Conservation (phyloP, 2,113 vertebrate species). For the Entelurus aequoreus region DNA sequence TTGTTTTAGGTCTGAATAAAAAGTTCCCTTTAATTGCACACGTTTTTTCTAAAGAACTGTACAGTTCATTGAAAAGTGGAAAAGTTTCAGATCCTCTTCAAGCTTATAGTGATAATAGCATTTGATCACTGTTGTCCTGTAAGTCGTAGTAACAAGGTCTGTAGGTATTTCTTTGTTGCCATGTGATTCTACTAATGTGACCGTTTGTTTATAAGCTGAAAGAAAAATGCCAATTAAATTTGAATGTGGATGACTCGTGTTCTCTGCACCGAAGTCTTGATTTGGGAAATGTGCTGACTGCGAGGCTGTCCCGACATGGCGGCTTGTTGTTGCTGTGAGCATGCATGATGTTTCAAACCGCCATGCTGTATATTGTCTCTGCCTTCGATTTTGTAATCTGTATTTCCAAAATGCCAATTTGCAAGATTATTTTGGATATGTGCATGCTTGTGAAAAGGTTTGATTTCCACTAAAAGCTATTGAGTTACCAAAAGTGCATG, state of each 20-base stretch:
- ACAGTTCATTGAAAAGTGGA: constrained; percentile 21
- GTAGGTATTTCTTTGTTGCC: constrained; percentile 69
- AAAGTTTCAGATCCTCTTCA: constrained; percentile 53
- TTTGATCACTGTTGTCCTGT: constrained; percentile 70
- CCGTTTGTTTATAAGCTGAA: constrained; percentile 66
- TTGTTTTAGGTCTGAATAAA: constrained; percentile 38
- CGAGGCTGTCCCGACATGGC: constrained; percentile 35
- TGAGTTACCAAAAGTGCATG: constrained; percentile 45
- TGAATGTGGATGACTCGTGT: constrained; percentile 65
- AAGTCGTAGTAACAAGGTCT: constrained; percentile 62
- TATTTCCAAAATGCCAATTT: constrained; percentile 73
- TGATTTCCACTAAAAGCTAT: constrained; percentile 62
- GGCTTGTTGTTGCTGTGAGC: constrained; percentile 59
- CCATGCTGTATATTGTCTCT: constrained; percentile 66
- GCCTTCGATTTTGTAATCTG: constrained; percentile 72
- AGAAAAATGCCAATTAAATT: constrained; percentile 60
- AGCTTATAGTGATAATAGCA: constrained; percentile 64
- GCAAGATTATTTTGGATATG: constrained; percentile 71
- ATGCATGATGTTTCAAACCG: constrained; percentile 66
- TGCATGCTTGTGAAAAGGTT: constrained; percentile 73
- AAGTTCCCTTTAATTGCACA: constrained; percentile 6
- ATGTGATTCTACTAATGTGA: constrained; percentile 68
- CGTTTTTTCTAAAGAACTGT: constrained; percentile 4
- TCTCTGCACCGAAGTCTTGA: constrained; percentile 59
- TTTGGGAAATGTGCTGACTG: constrained; percentile 27